Percentiles rank a stretch among this genome's conserved stretches.
Evolutionary conservation across 2,888 invertebrate species (phyloP).

Genomic region (Anthrax anthrax): DNA sequence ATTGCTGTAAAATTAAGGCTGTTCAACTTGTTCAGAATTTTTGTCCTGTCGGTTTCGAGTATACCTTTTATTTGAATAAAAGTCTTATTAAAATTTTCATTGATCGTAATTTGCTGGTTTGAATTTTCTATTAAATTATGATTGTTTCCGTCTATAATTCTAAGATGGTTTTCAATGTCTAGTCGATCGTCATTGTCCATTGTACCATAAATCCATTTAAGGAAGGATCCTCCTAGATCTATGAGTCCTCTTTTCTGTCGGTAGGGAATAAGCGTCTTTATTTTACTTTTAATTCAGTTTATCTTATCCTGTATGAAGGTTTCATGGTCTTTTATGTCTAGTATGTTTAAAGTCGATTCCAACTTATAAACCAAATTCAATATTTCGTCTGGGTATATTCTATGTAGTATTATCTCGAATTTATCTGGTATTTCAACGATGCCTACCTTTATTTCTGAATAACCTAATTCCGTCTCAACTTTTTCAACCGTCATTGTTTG

Average conservation of each 20-base stretch:
- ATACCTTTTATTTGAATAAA: constrained; percentile 1
- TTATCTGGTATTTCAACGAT: neutral
- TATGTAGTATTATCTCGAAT: constrained; percentile 6
- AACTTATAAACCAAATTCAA: constrained; percentile 5
- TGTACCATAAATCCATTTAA: constrained; percentile 10
- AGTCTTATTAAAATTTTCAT: constrained; percentile 1
- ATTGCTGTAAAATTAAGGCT: neutral
- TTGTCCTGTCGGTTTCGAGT: neutral
- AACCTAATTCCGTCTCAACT: neutral
- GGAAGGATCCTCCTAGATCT: constrained; percentile 6
- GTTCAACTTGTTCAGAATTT: neutral
- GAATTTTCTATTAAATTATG: constrained; percentile 3
- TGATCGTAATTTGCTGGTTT: constrained; percentile 2
- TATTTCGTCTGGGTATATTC: constrained; percentile 9
- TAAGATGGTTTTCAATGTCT: constrained; percentile 10
- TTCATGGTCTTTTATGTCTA: neutral
- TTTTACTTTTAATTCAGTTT: neutral
- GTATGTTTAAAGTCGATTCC: neutral
- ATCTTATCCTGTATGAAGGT: neutral
- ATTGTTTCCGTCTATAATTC: constrained; percentile 7
- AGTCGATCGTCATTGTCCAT: constrained; percentile 11
- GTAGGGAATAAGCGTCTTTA: constrained; percentile 5
- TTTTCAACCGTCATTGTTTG: neutral
- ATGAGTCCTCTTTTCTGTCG: constrained; percentile 9
- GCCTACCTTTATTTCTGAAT: neutral